phyloP scores from a whole-genome alignment of 2,113 vertebrate species.

The Zosterops borbonicus region DNA sequence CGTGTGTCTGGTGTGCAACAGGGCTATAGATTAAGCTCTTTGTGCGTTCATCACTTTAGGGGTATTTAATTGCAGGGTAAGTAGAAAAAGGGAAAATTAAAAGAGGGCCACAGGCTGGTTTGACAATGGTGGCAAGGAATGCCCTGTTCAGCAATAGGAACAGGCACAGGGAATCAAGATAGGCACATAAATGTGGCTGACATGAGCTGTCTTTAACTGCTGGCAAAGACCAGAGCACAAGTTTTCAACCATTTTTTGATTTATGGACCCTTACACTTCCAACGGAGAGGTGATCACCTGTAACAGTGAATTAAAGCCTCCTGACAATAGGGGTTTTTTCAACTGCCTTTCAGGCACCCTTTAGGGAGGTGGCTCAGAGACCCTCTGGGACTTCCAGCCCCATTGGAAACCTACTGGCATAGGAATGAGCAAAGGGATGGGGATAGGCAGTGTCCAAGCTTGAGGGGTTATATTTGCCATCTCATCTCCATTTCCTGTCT shows the following conservation, averaged over 20 bases:
- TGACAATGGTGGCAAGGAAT: not conserved
- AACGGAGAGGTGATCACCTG: not conserved
- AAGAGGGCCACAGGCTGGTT: not conserved
- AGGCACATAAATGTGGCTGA: not conserved
- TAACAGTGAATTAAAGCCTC: slow-evolving; percentile 23
- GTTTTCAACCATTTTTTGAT: slow-evolving; percentile 17
- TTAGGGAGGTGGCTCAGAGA: not conserved
- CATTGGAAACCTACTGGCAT: not conserved
- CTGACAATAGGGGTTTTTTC: not conserved
- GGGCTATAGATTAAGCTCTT: not conserved
- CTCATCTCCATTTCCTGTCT: not conserved
- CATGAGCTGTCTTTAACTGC: not conserved
- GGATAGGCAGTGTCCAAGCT: not conserved
- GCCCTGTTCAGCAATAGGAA: not conserved
- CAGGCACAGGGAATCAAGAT: not conserved
- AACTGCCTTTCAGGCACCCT: not conserved
- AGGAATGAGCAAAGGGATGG: not conserved
- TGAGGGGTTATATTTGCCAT: not conserved
- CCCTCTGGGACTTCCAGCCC: not conserved
- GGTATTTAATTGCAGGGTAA: not conserved
- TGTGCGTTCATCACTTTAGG: not conserved
- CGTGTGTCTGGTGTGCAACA: not conserved
- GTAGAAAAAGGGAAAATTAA: not conserved
- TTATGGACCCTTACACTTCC: not conserved
- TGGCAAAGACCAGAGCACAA: not conserved